Evolutionary conservation across 2,113 vertebrate genomes (phyloP), one percentile per base, ranked within the genome.

Genomic region (Dasypus novemcinctus): DNA sequence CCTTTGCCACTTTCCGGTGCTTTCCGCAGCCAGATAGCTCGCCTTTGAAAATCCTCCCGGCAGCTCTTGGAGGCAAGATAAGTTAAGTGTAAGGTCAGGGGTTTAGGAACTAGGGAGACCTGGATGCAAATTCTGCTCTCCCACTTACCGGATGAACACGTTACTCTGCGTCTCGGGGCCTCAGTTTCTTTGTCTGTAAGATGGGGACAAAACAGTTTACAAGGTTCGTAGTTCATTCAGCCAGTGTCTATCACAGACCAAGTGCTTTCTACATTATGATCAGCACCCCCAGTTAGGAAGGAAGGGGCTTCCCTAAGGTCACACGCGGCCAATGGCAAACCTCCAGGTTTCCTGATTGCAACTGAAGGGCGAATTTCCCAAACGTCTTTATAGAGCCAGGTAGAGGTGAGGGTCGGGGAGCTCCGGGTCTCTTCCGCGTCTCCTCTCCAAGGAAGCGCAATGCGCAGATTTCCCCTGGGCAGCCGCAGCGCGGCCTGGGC

Each of bases 371-470:
- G 5, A 69, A 36, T 64, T 71, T 33, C 63, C 64, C 41, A 3
- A 1, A 11, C 3, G n/a, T 13, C 25, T 87, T 72, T 31, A 15
- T 20, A 49, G 43, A 96, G 38, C 61, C 4, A 0, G 7, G 46
- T 7, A 72, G 31, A 43, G 49, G n/a, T 14, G 54, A 43, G 15
- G 49, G 61, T 7, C 68, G 18, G 29, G 46, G 68, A 27, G 15
- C 49, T 4, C 36, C 1, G 7, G 8, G 33, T 29, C 49, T 4
- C 18, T 4, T 15, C 9, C 66, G 0, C 4, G 4, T 3, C n/a
- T 0, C 12, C 25, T 33, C 29, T 41, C 31, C 7, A 2, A 1
- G 46, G 36, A 21, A n/a, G n/a, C n/a, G n/a, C n/a, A n/a, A 54
- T 0, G 31, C 41, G 9, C 36, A 18, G 29, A 14, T 29, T 29